Conservation (phyloP, 2,113 vertebrate species). For the Pundamilia nyererei region DNA sequence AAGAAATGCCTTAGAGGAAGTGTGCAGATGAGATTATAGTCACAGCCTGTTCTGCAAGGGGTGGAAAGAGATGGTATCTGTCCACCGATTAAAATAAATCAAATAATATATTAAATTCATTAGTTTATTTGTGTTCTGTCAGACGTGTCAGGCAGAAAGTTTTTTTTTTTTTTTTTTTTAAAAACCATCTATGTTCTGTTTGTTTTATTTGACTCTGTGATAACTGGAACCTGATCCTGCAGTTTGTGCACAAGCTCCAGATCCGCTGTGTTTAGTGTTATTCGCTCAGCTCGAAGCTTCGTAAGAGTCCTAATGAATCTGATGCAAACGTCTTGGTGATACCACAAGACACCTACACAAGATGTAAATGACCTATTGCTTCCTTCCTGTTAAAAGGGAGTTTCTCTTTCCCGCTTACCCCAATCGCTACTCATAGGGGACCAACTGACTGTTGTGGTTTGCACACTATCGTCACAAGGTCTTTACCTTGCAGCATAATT, state of each 20-base stretch:
- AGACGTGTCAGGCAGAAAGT: not conserved
- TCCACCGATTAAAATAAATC: not conserved
- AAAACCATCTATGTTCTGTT: not conserved
- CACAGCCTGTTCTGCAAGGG: not conserved
- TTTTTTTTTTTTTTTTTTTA: too few relatives aligned
- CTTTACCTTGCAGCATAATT: not conserved
- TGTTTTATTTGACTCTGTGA: not conserved
- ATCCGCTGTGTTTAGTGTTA: not conserved
- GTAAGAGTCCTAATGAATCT: not conserved
- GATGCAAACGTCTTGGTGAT: not conserved
- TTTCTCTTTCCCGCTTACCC: not conserved
- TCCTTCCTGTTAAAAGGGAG: not conserved
- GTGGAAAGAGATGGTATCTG: not conserved
- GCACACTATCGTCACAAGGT: not conserved
- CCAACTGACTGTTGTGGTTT: not conserved
- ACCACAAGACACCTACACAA: not conserved
- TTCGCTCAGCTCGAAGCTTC: not conserved
- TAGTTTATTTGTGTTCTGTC: not conserved
- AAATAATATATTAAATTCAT: not conserved
- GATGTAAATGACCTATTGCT: not conserved
- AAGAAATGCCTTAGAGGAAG: slow-evolving; percentile 1
- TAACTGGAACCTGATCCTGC: not conserved
- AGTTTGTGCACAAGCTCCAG: not conserved
- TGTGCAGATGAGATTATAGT: not conserved
- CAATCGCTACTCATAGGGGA: not conserved